Conservation (phyloP, 1,140 invertebrate genomes). For the Aleiodes sp. region DNA sequence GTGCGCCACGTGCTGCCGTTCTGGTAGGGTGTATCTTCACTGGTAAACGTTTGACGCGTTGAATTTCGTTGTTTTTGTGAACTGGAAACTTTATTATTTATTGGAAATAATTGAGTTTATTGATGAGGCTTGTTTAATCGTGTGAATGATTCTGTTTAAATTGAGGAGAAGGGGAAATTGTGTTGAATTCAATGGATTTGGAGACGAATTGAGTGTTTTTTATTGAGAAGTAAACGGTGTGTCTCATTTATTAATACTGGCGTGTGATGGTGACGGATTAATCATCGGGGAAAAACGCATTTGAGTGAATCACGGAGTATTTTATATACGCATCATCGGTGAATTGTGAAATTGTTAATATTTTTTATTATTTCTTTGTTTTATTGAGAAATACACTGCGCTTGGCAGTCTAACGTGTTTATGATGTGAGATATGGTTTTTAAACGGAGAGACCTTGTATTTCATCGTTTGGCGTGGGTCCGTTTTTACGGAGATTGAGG, state of each 20-base stretch:
- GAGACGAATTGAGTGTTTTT: no score
- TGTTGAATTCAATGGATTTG: no score
- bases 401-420: not conserved
- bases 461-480: conserved; percentile 23
- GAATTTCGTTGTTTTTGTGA: not conserved
- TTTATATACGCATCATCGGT: no score
- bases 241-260: no score
- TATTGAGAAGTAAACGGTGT: no score
- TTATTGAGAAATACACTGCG: not conserved
- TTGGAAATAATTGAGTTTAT: no score
- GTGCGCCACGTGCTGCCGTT: conserved; percentile 66
- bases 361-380: not conserved
- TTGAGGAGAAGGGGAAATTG: no score
- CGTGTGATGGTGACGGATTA: not conserved
- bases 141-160: no score
- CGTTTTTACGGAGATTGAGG: conserved; percentile 24
- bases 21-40: conserved; percentile 53
- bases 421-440: conserved; percentile 36
- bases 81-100: no score
- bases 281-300: conserved; percentile 3
- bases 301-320: not conserved
- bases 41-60: not conserved
- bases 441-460: conserved; percentile 8
- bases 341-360: no score
- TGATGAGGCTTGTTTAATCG: no score